Percentiles rank a stretch among this genome's conserved stretches.
Evolutionary conservation across 2,888 invertebrate genomes (phyloP).

Genomic region (Phlogophora meticulosa): DNA sequence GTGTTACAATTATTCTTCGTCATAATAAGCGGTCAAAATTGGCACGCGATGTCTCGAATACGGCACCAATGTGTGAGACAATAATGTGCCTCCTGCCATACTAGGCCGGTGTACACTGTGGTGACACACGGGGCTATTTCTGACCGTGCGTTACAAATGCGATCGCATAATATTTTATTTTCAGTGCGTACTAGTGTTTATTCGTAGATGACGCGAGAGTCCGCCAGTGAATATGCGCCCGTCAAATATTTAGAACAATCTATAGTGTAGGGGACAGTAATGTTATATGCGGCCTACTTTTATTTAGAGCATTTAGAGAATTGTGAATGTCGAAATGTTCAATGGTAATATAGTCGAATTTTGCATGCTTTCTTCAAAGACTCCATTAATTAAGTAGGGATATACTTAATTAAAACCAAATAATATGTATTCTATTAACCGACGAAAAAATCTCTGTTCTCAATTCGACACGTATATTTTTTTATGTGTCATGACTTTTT

Average conservation of each 20-base stretch:
- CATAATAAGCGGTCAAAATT: constrained; percentile 23
- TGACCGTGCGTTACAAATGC: constrained; percentile 83
- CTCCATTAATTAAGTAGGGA: no score
- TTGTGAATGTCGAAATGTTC: constrained; percentile 14
- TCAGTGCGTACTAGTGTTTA: constrained; percentile 87
- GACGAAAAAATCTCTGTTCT: no score
- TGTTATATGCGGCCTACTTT: constrained; percentile 43
- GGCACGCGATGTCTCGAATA: constrained; percentile 37
- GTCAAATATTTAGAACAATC: constrained; percentile 76
- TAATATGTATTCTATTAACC: no score
- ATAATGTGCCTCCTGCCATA: constrained; percentile 61
- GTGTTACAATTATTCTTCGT: not conserved
- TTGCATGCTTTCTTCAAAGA: constrained; percentile 7
- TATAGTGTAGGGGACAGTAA: constrained; percentile 60
- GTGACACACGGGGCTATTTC: constrained; percentile 86
- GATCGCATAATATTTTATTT: constrained; percentile 89
- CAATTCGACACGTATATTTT: no score
- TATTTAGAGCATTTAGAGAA: constrained; percentile 31
- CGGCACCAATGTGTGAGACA: constrained; percentile 50
- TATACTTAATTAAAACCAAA: not conserved
- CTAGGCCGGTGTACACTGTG: constrained; percentile 70
- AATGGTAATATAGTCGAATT: not conserved
- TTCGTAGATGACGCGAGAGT: constrained; percentile 81
- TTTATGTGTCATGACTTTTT: no score
- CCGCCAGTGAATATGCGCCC: constrained; percentile 67